Base-by-base conservation (phyloP, 53 echinoderm and acorn worm genomes). In the Glandiceps talaboti region DNA sequence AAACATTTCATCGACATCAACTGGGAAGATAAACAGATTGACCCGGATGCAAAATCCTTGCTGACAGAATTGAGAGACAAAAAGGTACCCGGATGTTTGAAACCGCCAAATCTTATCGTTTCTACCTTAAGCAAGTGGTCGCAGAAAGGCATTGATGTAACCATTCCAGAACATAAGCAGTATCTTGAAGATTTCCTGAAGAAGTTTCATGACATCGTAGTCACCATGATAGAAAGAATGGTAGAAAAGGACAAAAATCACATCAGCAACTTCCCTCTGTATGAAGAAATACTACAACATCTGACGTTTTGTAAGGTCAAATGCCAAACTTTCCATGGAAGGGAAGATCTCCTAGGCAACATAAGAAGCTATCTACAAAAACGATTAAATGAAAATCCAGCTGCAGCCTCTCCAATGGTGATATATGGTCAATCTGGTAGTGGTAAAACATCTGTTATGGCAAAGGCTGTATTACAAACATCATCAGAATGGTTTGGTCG, bases 391-490 rank as follows among this genome's bases (percentile, higher is more conserved):
- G 33, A 72, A 27, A 45, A 45, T 45, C 64, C 64, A 45, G 64
- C 64, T 45, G 20, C 64, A 12, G 64, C 64, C 6, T 45, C 64
- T 20, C 86, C 86, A 0, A 28, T 87, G 32, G 76, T 87, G 1
- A 25, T 87, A 25, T 76, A 80, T 30, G 87, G 87, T 25, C 83
- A 83, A 28, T 87, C 87, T 0, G 87, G 87, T 45, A 72, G 79
- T 27, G 87, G 87, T 1, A 87, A 87, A 64, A 87, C 87, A 31
- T 87, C 87, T 14, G 74, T 87, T 12, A 75, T 83, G 83, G 87
- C 87, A 26, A 87, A 83, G 73, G 82, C 79, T 73, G 80, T 31
- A 25, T 79, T 79, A 1, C 76, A 45, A 12, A 80, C 79, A 0
- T 33, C 75, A 31, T 79, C 79, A 25, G 28, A 74, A 0, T 83